phyloP scores from a whole-genome alignment of 2,888 invertebrate genomes.

The Morpho achilles region DNA sequence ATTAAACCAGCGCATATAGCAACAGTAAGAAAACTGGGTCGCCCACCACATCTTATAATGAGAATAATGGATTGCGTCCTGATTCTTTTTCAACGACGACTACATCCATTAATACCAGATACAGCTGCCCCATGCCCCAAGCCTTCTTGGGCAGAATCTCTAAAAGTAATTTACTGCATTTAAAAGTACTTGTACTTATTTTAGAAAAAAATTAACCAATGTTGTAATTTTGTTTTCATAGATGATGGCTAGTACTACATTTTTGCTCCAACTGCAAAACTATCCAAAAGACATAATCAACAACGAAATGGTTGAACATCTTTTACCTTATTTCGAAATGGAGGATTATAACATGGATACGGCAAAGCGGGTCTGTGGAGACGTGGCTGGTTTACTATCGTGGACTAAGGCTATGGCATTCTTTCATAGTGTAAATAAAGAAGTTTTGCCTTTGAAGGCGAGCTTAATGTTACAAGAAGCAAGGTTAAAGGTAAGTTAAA shows the following conservation, averaged over 20 bases:
- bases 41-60: slow-evolving; percentile 98
- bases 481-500: slow-evolving; percentile 81
- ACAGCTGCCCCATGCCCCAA: slow-evolving; percentile 91
- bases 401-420: slow-evolving; percentile 99
- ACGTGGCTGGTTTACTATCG: slow-evolving; percentile 95
- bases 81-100: slow-evolving; percentile 92
- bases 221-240: slow-evolving; percentile 44
- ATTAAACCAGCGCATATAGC: slow-evolving; percentile 98
- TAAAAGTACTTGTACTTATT: not conserved
- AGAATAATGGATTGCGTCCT: slow-evolving; percentile 98
- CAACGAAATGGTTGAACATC: slow-evolving; percentile 96
- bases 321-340: slow-evolving; percentile 95
- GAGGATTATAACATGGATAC: slow-evolving; percentile 98
- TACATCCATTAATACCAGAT: slow-evolving; percentile 91
- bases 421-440: slow-evolving; percentile 97
- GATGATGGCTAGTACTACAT: slow-evolving; percentile 98
- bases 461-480: slow-evolving; percentile 95
- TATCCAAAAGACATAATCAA: slow-evolving; percentile 98
- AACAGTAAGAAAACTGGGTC: slow-evolving; percentile 94
- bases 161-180: slow-evolving; percentile 81
- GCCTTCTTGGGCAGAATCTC: slow-evolving; percentile 97
- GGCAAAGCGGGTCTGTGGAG: slow-evolving; percentile 96
- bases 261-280: slow-evolving; percentile 93
- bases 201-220: not conserved
- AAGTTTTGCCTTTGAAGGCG: slow-evolving; percentile 95